Evolutionary conservation across 2,888 invertebrate species (phyloP).

Genomic region (Lasius fuliginosus): DNA sequence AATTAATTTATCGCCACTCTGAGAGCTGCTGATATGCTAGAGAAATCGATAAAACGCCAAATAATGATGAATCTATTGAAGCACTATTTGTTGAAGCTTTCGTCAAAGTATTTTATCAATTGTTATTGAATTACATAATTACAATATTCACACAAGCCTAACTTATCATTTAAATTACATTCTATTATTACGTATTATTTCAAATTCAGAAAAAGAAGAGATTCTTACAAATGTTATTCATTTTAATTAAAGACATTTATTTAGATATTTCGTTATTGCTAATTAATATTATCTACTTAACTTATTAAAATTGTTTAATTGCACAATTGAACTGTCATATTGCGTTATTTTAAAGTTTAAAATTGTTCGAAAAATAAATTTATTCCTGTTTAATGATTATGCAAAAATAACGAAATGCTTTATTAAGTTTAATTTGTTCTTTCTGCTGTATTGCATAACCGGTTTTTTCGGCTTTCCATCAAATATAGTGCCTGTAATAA

Average conservation of each 20-base stretch:
- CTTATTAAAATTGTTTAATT: background rate
- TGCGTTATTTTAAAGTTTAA: background rate
- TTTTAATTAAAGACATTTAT: background rate
- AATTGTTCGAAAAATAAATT: background rate
- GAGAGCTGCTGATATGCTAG: constrained; percentile 54
- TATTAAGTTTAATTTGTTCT: background rate
- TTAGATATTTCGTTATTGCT: background rate
- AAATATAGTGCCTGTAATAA: background rate
- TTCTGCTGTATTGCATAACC: background rate
- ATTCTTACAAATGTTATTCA: background rate
- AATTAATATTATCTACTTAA: background rate
- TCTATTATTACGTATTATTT: background rate
- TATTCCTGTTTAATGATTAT: background rate
- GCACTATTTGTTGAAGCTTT: constrained; percentile 1
- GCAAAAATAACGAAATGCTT: background rate
- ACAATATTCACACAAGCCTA: background rate
- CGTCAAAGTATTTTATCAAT: background rate
- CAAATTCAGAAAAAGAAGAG: no score
- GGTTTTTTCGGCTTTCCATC: background rate
- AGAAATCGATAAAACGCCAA: constrained; percentile 63
- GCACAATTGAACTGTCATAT: background rate
- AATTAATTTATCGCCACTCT: constrained; percentile 69
- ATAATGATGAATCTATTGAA: constrained; percentile 50
- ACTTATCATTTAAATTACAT: constrained; percentile 1
- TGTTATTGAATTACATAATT: constrained; percentile 5